These are phyloP conservation scores for Rhodophaea formosa DNA, from an alignment of 2,888 invertebrate genomes.

Conservation along the genomic window DNA sequence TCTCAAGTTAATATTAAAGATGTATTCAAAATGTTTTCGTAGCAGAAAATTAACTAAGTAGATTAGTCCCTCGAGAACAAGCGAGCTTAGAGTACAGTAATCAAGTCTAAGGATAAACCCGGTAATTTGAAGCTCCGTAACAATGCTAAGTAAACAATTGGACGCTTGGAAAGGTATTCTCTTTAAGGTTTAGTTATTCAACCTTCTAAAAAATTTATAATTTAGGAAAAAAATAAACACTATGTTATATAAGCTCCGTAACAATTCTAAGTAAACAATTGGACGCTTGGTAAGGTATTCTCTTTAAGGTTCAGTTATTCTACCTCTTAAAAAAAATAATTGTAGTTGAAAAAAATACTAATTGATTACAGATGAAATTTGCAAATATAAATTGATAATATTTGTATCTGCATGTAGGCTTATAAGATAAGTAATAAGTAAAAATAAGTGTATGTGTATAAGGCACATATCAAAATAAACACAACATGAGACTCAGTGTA, in stretches of 20 bases:
- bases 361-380: too few relatives aligned
- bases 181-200: not conserved
- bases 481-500: too few relatives aligned
- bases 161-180: not conserved
- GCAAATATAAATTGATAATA: too few relatives aligned
- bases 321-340: not conserved
- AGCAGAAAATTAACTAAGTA: not conserved
- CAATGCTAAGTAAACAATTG: slow-evolving; percentile 14
- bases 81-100: not conserved
- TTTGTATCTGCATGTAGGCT: too few relatives aligned
- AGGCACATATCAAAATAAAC: too few relatives aligned
- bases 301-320: not conserved
- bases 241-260: not conserved
- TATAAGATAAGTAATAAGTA: too few relatives aligned
- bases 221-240: too few relatives aligned
- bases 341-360: too few relatives aligned
- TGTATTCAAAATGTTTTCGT: not conserved
- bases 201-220: not conserved
- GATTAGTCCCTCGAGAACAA: not conserved
- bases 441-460: too few relatives aligned
- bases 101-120: slow-evolving; percentile 7
- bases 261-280: slow-evolving; percentile 15
- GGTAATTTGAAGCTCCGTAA: slow-evolving; percentile 7
- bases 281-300: not conserved
- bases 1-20: too few relatives aligned